Percentiles rank a stretch among this genome's conserved stretches.
Conservation (phyloP, 2,797 vertebrate genomes). For the Phrynocephalus forsythii region DNA sequence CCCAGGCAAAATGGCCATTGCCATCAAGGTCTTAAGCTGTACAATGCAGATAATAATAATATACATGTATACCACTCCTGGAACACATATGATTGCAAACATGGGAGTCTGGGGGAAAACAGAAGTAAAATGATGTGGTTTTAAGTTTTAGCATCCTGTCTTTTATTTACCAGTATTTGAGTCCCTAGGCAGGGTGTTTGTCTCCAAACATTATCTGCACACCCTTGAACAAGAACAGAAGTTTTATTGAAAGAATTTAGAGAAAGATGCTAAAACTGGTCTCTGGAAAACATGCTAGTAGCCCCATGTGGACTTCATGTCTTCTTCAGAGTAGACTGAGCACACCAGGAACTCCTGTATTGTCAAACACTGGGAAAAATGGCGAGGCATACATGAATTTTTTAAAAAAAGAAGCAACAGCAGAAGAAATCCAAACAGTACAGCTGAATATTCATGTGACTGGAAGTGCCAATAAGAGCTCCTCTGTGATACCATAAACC, state of each 20-base stretch:
- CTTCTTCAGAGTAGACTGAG: constrained; percentile 66
- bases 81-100: constrained; percentile 30
- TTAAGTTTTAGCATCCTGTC: constrained; percentile 55
- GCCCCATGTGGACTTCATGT: constrained; percentile 67
- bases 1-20: constrained; percentile 10
- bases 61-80: constrained; percentile 13
- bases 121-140: constrained; percentile 56
- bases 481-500: constrained; percentile 60
- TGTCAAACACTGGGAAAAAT: constrained; percentile 46
- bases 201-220: constrained; percentile 69
- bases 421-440: constrained; percentile 60
- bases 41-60: constrained; percentile 28
- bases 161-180: constrained; percentile 59
- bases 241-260: constrained; percentile 72
- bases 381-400: constrained; percentile 32
- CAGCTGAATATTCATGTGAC: constrained; percentile 70
- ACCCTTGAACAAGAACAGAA: constrained; percentile 67
- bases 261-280: constrained; percentile 59
- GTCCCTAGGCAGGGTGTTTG: constrained; percentile 64
- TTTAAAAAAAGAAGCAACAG: neutral
- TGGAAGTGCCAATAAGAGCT: constrained; percentile 66
- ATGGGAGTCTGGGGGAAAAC: constrained; percentile 20
- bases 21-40: neutral
- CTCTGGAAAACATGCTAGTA: constrained; percentile 69
- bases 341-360: constrained; percentile 63